phyloP scores from a whole-genome alignment of 2,113 vertebrate species.

The Choloepus hoffmanni region DNA sequence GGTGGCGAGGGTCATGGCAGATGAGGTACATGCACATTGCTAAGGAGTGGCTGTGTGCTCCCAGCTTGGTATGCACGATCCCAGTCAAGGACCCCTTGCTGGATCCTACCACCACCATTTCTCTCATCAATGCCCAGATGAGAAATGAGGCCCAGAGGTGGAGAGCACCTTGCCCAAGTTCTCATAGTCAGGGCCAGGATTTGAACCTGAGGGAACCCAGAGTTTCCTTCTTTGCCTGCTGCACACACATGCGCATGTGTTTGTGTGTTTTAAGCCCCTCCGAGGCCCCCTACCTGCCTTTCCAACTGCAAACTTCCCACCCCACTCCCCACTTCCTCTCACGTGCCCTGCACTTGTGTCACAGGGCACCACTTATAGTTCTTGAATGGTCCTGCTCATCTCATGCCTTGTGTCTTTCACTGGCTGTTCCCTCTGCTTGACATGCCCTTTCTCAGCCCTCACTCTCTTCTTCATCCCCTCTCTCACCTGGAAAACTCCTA shows the following conservation, averaged over 20 bases:
- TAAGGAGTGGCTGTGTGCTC: background rate
- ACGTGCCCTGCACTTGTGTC: background rate
- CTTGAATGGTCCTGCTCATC: background rate
- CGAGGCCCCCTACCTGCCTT: background rate
- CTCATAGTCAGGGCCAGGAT: background rate
- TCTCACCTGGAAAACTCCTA: background rate
- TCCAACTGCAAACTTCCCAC: no score
- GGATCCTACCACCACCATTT: background rate
- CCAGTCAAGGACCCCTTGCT: no score
- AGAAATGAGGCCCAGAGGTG: background rate
- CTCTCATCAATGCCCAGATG: background rate
- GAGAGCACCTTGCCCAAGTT: no score
- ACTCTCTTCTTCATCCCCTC: background rate
- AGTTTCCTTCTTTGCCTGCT: background rate
- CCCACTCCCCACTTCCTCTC: background rate
- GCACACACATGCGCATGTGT: background rate
- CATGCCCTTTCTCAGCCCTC: background rate
- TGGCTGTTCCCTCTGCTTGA: background rate
- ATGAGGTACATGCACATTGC: background rate
- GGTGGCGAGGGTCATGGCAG: background rate
- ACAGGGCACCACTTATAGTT: background rate
- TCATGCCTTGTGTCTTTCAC: background rate
- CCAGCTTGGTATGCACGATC: background rate
- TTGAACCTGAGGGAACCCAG: background rate
- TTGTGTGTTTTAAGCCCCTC: background rate